Evolutionary conservation across 2,113 vertebrate species (phyloP).

Genomic region (Corvus moneduloides): DNA sequence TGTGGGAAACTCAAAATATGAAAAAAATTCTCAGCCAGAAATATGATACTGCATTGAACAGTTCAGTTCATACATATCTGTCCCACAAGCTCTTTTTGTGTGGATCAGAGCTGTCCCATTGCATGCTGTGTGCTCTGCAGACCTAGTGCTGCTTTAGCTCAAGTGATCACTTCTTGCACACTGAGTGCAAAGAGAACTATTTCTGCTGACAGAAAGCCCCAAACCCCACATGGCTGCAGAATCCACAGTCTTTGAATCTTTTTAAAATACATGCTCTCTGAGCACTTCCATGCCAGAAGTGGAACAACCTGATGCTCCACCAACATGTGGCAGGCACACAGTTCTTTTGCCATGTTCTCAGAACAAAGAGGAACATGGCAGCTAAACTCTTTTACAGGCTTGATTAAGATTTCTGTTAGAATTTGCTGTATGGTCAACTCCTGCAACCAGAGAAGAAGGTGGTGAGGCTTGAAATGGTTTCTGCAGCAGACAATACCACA

Average conservation of each 20-base stretch:
- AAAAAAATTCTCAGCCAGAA: neutral
- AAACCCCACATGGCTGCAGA: neutral
- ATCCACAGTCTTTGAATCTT: neutral
- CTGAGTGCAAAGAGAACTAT: neutral
- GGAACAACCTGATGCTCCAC: neutral
- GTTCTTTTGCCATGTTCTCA: neutral
- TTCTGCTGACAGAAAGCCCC: neutral
- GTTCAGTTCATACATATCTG: neutral
- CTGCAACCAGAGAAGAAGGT: neutral
- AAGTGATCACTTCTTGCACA: neutral
- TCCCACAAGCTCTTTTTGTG: neutral
- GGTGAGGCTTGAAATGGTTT: neutral
- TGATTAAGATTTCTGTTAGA: neutral
- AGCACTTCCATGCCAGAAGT: neutral
- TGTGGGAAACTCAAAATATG: neutral
- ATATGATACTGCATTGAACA: neutral
- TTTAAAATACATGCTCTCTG: neutral
- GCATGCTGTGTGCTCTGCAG: neutral
- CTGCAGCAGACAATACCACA: neutral
- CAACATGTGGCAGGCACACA: neutral
- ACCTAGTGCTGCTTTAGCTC: neutral
- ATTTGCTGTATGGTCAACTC: neutral
- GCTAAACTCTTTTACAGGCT: neutral
- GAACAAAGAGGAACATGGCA: neutral
- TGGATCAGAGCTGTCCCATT: neutral